Evolutionary conservation across 2,888 invertebrate species (phyloP).

Genomic region (Sphaerophoria taeniata): DNA sequence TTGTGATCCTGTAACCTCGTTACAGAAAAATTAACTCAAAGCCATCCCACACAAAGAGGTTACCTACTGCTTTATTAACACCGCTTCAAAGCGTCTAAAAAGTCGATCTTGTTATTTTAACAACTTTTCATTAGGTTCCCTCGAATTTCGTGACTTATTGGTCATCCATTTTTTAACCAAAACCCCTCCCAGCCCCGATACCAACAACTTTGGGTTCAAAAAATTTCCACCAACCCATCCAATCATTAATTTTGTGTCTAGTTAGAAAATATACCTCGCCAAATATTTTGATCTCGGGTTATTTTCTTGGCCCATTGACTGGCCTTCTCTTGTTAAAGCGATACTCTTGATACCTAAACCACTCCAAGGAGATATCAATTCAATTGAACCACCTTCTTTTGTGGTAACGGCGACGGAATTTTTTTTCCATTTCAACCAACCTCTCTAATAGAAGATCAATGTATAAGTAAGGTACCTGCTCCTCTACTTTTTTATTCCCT

Average conservation of each 20-base stretch:
- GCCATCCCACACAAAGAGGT: too few species aligned
- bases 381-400: constrained; percentile 59
- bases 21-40: too few species aligned
- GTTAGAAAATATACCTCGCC: constrained; percentile 20
- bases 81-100: background rate
- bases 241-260: constrained; percentile 40
- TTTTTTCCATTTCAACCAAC: constrained; percentile 16
- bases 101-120: background rate
- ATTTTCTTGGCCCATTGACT: constrained; percentile 29
- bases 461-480: constrained; percentile 6
- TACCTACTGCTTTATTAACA: too few species aligned
- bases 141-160: constrained; percentile 49
- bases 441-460: background rate
- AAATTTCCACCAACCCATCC: background rate
- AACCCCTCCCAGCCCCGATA: constrained; percentile 17
- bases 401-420: constrained; percentile 15
- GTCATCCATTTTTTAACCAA: background rate
- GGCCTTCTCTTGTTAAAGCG: constrained; percentile 37
- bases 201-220: background rate
- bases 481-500: background rate
- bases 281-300: constrained; percentile 65
- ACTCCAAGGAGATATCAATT: constrained; percentile 60
- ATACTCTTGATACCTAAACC: constrained; percentile 22
- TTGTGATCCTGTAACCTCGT: too few species aligned
- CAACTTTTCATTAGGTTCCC: constrained; percentile 1